These are phyloP conservation scores for Sphenodon punctatus DNA, from an alignment of 2,797 vertebrate genomes.

Conservation along the genomic window DNA sequence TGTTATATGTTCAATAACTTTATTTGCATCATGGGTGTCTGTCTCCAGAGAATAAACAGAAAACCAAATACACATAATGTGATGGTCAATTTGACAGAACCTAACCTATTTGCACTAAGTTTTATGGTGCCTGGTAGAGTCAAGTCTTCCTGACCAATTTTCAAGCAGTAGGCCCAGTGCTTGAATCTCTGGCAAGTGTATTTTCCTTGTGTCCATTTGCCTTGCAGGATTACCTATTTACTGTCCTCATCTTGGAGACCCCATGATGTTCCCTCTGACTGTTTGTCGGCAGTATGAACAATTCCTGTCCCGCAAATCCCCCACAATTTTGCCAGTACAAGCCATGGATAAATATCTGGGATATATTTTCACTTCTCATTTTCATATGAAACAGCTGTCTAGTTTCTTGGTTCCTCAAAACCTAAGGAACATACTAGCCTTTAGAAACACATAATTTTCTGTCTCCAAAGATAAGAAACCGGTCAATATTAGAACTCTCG, in stretches of 20 bases:
- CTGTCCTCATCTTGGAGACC: background rate
- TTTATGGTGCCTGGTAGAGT: background rate
- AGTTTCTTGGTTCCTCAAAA: background rate
- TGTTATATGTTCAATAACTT: background rate
- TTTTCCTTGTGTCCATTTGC: background rate
- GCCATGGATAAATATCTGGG: background rate
- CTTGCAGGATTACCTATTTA: background rate
- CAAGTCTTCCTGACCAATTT: background rate
- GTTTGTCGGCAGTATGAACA: background rate
- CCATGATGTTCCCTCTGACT: background rate
- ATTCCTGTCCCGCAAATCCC: background rate
- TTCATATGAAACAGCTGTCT: background rate
- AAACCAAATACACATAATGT: background rate
- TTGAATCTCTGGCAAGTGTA: background rate
- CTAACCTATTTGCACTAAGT: background rate
- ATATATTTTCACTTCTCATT: background rate
- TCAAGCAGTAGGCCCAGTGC: background rate
- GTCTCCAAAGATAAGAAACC: background rate
- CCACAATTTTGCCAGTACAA: no score
- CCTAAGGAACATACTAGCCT: background rate
- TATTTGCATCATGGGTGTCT: background rate
- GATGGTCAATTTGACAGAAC: background rate
- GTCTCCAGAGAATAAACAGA: constrained; percentile 8
- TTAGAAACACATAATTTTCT: background rate
- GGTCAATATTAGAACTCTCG: background rate